Evolutionary conservation across 2,113 vertebrate species (phyloP).

Genomic region (Galeopterus variegatus): DNA sequence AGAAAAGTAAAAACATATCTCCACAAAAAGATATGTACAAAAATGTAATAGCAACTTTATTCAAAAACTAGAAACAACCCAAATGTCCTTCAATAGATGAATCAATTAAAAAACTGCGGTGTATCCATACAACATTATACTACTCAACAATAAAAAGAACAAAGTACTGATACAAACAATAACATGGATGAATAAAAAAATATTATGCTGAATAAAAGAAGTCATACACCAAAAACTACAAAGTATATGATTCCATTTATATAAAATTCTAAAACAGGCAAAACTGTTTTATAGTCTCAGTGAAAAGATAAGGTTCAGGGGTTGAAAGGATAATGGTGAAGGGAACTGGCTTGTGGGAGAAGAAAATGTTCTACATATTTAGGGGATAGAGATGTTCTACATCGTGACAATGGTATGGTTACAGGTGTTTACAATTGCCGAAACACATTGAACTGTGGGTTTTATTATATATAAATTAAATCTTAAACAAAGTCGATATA

Average conservation of each 20-base stretch:
- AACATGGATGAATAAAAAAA: conserved; percentile 41
- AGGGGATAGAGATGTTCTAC: not conserved
- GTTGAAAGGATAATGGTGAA: not conserved
- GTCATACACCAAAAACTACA: not conserved
- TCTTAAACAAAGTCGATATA: conserved; percentile 25
- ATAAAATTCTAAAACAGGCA: conserved; percentile 44
- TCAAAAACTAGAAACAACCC: conserved; percentile 35
- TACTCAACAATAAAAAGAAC: conserved; percentile 44
- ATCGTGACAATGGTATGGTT: not conserved
- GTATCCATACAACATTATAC: not conserved
- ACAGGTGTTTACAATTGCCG: not conserved
- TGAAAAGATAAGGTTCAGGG: not conserved
- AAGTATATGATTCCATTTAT: not conserved
- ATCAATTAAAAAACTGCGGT: not conserved
- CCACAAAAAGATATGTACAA: conserved; percentile 36
- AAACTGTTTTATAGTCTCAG: not conserved
- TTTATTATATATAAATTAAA: conserved; percentile 57
- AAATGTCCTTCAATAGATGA: conserved; percentile 28
- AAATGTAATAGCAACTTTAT: not conserved
- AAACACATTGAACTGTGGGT: not conserved
- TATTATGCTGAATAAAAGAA: conserved; percentile 23
- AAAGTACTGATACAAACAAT: not conserved
- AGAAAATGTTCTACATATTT: not conserved
- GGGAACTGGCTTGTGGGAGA: not conserved
- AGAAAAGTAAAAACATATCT: conserved; percentile 48